Base-by-base conservation (phyloP, 2,797 vertebrate species). In the Girardinus metallicus region DNA sequence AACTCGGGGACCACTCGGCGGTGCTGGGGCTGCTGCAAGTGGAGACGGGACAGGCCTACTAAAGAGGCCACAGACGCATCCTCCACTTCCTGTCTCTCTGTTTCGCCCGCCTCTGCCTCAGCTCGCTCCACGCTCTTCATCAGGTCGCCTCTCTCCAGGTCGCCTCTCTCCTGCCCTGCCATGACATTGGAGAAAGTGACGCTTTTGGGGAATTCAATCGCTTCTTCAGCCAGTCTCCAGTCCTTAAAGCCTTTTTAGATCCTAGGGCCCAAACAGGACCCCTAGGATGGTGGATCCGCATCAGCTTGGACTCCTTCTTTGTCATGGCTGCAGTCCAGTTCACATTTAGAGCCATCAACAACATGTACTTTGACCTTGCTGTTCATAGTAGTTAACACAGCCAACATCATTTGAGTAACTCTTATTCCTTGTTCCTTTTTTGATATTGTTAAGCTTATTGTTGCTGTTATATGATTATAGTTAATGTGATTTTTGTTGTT, bases 21-120 rank as follows among this genome's bases (percentile, higher is more conserved):
- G 99, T 99, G 83, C 96, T 99, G 91, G 99, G 99, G 73, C 96
- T 99, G 83, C 96, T 99, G 92, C 99, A 99, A 46, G 99, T 99
- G 92, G 98, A 99, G 93, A 99, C 98, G 0, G 98, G 98, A 89
- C 98, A 99, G 93, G 98, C 98, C 74, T 99, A 99, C 91, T 99
- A 90, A 97, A 91, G 74, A 55, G 49, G 7, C 68, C 47, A 3
- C 26, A 57, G 78, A 79, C 68, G 18, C 76, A 41, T 29, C 75
- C 60, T 62, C 53, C 78, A 57, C 68, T 70, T 43, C 82, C 64
- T 72, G 47, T 80, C 43, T 55, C 66, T 31, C 51, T 26, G n/a
- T 74, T 81, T 71, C 13, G 13, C 41, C 41, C 13, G 41, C 77
- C 81, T 80, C 53, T 57, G 16, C 36, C 86, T 66, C 43, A 0